phyloP scores from a whole-genome alignment of 1,140 invertebrate genomes.

The Drosophila mojavensis region DNA sequence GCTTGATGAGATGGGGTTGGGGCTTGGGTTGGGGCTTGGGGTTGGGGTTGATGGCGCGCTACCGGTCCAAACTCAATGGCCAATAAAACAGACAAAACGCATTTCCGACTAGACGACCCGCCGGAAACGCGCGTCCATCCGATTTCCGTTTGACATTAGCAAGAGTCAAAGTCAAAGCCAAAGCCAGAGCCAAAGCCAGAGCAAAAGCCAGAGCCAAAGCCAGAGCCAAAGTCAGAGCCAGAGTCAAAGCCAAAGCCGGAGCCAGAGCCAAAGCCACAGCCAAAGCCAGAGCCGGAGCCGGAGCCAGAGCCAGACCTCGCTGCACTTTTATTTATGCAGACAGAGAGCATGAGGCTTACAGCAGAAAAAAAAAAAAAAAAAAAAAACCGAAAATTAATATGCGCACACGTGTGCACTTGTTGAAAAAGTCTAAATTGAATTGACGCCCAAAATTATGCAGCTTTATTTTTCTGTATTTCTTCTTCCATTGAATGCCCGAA shows the following conservation, averaged over 20 bases:
- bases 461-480: slow-evolving; percentile 33
- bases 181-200: slow-evolving; percentile 16
- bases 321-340: slow-evolving; percentile 50
- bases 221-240: slow-evolving; percentile 22
- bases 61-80: slow-evolving; percentile 10
- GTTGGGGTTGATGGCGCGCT: slow-evolving; percentile 1
- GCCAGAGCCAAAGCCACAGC: slow-evolving; percentile 36
- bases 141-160: slow-evolving; percentile 68
- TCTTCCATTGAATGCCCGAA: not conserved
- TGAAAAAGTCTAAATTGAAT: slow-evolving; percentile 72
- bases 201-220: slow-evolving; percentile 45
- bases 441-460: slow-evolving; percentile 73
- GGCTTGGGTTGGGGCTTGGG: too few species aligned
- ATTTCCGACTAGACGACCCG: slow-evolving; percentile 44
- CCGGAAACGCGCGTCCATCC: slow-evolving; percentile 35
- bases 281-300: too few species aligned
- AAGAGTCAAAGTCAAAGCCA: slow-evolving; percentile 30
- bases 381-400: slow-evolving; percentile 35
- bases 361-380: not conserved
- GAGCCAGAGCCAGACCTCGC: slow-evolving; percentile 16
- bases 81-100: slow-evolving; percentile 64
- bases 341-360: not conserved
- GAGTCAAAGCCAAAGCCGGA: slow-evolving; percentile 42
- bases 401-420: slow-evolving; percentile 48
- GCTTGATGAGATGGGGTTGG: too few species aligned